Evolutionary conservation across 1,140 invertebrate species (phyloP).

Genomic region (Asobara japonica): DNA sequence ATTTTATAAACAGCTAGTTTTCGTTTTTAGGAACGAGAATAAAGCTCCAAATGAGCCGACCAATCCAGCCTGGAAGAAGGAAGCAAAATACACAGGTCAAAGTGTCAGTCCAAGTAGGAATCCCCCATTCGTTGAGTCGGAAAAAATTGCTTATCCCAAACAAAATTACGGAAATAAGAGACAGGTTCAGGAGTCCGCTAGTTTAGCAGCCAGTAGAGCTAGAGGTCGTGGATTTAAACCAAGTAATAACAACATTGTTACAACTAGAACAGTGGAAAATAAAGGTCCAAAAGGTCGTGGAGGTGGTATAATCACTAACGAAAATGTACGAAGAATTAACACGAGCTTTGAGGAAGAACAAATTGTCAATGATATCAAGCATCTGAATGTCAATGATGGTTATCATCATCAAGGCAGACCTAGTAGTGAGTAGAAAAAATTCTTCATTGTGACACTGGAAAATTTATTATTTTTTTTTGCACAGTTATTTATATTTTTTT

Average conservation of each 20-base stretch:
- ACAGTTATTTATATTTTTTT: too few relatives aligned
- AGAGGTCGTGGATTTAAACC: conserved; percentile 61
- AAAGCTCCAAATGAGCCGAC: conserved; percentile 56
- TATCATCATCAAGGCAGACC: conserved; percentile 54
- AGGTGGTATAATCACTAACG: conserved; percentile 38
- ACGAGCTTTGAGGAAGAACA: conserved; percentile 54
- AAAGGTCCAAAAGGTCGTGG: conserved; percentile 61
- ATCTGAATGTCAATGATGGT: conserved; percentile 63
- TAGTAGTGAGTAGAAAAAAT: conserved; percentile 50
- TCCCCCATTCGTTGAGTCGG: conserved; percentile 31
- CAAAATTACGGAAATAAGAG: conserved; percentile 51
- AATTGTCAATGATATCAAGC: conserved; percentile 65
- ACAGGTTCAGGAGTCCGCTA: conserved; percentile 54
- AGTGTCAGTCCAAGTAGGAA: conserved; percentile 55
- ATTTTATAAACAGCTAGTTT: too few relatives aligned
- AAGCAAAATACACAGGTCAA: conserved; percentile 45
- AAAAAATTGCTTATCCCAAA: conserved; percentile 49
- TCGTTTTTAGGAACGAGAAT: conserved; percentile 56
- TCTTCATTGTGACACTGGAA: too few relatives aligned
- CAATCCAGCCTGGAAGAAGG: conserved; percentile 58
- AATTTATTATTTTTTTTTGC: conserved; percentile 35
- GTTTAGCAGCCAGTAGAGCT: conserved; percentile 49
- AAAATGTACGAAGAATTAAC: conserved; percentile 57
- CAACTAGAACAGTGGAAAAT: conserved; percentile 56
- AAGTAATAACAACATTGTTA: conserved; percentile 58